Percentiles rank a stretch among this genome's conserved stretches.
phyloP scores from a whole-genome alignment of 2,888 invertebrate genomes.

The Clivina fossor region DNA sequence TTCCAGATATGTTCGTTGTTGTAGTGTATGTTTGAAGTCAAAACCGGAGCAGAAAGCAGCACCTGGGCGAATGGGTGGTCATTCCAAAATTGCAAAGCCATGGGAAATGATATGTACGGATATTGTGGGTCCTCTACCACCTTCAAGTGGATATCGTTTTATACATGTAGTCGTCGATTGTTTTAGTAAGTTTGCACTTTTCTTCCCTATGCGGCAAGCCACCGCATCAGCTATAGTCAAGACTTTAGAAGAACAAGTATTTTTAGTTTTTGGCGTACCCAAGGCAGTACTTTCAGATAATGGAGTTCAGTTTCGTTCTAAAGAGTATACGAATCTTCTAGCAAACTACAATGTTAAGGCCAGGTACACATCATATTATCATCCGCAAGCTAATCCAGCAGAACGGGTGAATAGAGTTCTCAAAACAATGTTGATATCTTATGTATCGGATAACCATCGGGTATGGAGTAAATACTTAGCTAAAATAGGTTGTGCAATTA shows the following conservation, averaged over 20 bases:
- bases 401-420: conserved; percentile 35
- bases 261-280: conserved; percentile 36
- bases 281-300: conserved; percentile 28
- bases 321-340: conserved; percentile 20
- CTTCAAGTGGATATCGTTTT: conserved; percentile 31
- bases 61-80: conserved; percentile 39
- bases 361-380: conserved; percentile 28
- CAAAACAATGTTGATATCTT: conserved; percentile 14
- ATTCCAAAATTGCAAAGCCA: conserved; percentile 30
- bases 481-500: background rate
- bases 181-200: conserved; percentile 38
- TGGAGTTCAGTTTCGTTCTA: conserved; percentile 35
- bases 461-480: background rate
- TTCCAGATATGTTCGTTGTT: conserved; percentile 38
- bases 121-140: conserved; percentile 39
- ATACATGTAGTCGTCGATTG: conserved; percentile 36
- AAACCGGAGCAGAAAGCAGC: conserved; percentile 39
- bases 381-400: conserved; percentile 35
- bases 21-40: conserved; percentile 38
- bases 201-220: conserved; percentile 33
- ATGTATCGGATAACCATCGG: conserved; percentile 2
- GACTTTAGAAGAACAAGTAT: conserved; percentile 34
- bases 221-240: conserved; percentile 24
- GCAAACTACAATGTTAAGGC: conserved; percentile 24
- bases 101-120: conserved; percentile 39